Evolutionary conservation across 2,797 vertebrate genomes (phyloP), one percentile per base, ranked within the genome.

Genomic region (Chloroceryle inda): DNA sequence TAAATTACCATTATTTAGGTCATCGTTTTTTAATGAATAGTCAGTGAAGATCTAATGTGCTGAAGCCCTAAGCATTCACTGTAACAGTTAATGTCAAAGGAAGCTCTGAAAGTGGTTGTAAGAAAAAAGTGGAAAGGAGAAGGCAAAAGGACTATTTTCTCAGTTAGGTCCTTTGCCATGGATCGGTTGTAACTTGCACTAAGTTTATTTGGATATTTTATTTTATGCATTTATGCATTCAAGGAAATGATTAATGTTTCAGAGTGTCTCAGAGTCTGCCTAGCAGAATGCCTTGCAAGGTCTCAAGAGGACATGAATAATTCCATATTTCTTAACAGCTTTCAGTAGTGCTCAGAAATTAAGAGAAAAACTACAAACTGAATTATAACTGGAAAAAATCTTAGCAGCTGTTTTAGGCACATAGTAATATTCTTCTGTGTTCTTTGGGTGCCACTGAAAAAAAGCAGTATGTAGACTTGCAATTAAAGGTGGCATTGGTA

Each of bases 211-310:
- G n/a, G 53, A 11, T 85, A 44, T 64, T 94, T 71, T 66, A 68
- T 85, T 89, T 91, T 74, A 75, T 68, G 47, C 31, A 40, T 5
- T 76, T 74, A 75, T 68, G 47, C 31, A 40, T 5, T 76, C 31
- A 55, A 59, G 55, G 76, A 94, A 93, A 81, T 53, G 88, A 69
- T 81, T 83, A 85, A 69, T 81, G 42, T 88, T 89, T 94, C 45
- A 62, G 35, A 68, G 22, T 66, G 21, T 71, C 59, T 87, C 47
- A 63, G 13, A 64, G 19, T 42, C 61, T 91, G 45, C 37, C n/a
- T 77, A 62, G 24, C 53, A 77, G 72, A 92, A 58, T 56, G n/a
- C 67, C 72, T 87, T 78, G 38, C 64, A 94, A 84, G 14, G 47
- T 88, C 73, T 75, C 79, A 69, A 83, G 91, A 89, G 76, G 27